Percentiles rank a stretch among this genome's conserved stretches.
These are phyloP conservation scores for Popillia japonica DNA, from an alignment of 1,140 invertebrate genomes.

Conservation along the genomic window DNA sequence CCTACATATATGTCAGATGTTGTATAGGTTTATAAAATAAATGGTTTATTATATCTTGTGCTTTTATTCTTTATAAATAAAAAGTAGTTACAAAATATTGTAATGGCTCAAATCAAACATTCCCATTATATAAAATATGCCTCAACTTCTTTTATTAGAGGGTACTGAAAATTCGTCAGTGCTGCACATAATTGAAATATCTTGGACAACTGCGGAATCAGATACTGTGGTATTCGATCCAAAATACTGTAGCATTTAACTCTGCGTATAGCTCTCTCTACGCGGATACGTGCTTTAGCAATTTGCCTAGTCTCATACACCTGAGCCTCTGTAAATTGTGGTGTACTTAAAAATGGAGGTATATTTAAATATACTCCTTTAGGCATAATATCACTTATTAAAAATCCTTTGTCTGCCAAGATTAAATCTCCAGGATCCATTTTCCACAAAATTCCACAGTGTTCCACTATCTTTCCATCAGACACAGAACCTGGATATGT, in stretches of 20 bases:
- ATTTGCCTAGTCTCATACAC: constrained; percentile 22
- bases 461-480: constrained; percentile 36
- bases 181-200: constrained; percentile 35
- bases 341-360: constrained; percentile 38
- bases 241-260: constrained; percentile 34
- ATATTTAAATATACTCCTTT: constrained; percentile 38
- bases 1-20: not conserved
- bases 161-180: constrained; percentile 35
- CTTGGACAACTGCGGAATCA: not conserved
- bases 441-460: constrained; percentile 29
- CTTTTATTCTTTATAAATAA: not conserved
- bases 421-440: constrained; percentile 31
- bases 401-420: constrained; percentile 40
- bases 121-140: not conserved
- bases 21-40: not conserved
- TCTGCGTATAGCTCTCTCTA: constrained; percentile 30
- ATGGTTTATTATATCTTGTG: not conserved
- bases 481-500: constrained; percentile 35
- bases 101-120: not conserved
- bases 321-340: constrained; percentile 37
- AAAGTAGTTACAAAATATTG: not conserved
- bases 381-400: constrained; percentile 37
- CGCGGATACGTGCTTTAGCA: constrained; percentile 12
- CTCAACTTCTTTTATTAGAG: constrained; percentile 31
- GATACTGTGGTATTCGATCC: not conserved